Conservation (phyloP, 2,113 vertebrate species). For the Lepus americanus region DNA sequence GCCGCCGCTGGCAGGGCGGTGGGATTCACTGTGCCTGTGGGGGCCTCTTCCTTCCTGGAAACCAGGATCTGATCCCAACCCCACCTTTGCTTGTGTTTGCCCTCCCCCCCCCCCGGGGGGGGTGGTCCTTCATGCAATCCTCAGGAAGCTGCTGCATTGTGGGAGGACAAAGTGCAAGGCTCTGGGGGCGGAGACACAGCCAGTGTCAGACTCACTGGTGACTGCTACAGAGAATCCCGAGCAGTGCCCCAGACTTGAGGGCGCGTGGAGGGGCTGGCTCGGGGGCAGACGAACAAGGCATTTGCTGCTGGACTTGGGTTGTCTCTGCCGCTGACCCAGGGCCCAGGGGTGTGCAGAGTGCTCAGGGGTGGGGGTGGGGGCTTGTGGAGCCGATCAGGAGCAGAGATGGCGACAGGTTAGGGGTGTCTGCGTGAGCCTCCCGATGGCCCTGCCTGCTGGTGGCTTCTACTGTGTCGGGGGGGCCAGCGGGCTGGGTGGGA, state of each 20-base stretch:
- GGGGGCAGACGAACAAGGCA: rapidly evolving
- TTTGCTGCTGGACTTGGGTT: neutral
- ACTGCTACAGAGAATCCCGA: neutral
- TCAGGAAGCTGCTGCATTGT: neutral
- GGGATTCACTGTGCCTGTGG: neutral
- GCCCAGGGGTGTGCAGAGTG: neutral
- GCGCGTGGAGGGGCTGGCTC: neutral
- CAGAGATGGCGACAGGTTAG: no score
- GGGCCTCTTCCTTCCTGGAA: neutral
- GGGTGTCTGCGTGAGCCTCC: neutral
- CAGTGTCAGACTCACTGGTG: neutral
- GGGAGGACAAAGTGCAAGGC: neutral
- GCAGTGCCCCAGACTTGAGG: rapidly evolving
- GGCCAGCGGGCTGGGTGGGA: neutral
- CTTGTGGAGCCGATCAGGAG: no score
- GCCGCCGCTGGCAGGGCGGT: neutral
- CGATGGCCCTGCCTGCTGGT: rapidly evolving
- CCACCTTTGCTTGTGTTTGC: neutral
- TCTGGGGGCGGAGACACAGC: neutral
- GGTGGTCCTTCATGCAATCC: neutral
- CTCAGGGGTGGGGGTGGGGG: neutral
- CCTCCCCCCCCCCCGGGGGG: no score
- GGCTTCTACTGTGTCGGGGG: neutral
- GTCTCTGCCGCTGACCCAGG: neutral
- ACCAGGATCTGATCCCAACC: neutral